Base-by-base conservation (phyloP, 2,888 invertebrate species). In the Aporophyla nigra region DNA sequence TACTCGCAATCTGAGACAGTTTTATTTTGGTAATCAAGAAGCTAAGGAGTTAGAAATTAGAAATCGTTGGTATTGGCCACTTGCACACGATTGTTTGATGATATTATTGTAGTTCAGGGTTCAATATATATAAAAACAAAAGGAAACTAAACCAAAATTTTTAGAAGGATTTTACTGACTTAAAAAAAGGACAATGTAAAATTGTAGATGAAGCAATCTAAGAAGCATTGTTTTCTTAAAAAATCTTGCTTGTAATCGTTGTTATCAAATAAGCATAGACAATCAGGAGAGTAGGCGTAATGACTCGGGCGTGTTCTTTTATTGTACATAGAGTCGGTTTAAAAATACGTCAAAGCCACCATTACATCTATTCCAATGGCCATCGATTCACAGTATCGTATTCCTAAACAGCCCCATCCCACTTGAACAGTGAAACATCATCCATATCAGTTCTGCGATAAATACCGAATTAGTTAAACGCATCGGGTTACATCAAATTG, bases 1-100 rank as follows among this genome's bases (percentile, higher is more conserved):
- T 75, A 79, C 84, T 87, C 85, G 92, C 91, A 90, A 91, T 91
- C 84, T 84, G 91, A 92, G 91, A 92, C 89, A 89, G 84, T 90
- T 87, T 88, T 90, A 86, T 90, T 88, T 86, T 82, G 76, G 81
- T 86, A 82, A 88, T 83, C 80, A 80, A 82, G 73, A 78, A 72
- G 72, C 56, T 81, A 86, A 83, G 71, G 63, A 78, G 53, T 75
- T 75, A 46, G 53, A 43, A 51, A 59, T 75, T 80, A 51, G 49
- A 65, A 49, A 69, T 71, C 9, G 19, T n/a, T 53, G 33, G 40
- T 67, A 58, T 62, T 14, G 3, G 0, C 33, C 49, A 24, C 53
- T 51, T 59, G 24, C 14, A 53, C 1, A 40, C 16, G 33, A 54
- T 9, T 3, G 21, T 53, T 58, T 40, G 19, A 51, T 63, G 14